phyloP scores from a whole-genome alignment of 2,888 invertebrate genomes.

The Busseola fusca region DNA sequence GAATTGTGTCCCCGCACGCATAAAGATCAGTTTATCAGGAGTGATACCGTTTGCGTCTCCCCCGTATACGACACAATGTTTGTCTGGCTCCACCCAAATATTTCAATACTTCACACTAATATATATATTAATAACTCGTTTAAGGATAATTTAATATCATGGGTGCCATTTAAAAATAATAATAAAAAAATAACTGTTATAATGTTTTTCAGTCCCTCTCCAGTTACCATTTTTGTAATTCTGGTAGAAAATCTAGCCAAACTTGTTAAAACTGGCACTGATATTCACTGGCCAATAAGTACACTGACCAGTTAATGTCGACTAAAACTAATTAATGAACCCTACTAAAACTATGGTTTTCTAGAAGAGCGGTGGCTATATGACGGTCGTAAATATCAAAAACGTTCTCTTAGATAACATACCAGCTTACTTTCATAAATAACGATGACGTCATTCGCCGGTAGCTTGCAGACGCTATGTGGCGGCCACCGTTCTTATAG shows the following conservation, averaged over 20 bases:
- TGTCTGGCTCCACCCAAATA: conserved; percentile 7
- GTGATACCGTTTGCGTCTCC: background rate
- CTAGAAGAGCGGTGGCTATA: background rate
- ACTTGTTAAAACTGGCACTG: background rate
- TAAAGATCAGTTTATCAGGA: background rate
- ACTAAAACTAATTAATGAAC: background rate
- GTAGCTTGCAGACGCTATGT: background rate
- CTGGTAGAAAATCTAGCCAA: background rate
- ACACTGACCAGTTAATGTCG: background rate
- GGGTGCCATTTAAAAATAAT: conserved; percentile 31
- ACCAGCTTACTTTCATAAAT: too few species aligned
- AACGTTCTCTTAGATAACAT: too few species aligned
- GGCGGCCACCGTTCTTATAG: background rate
- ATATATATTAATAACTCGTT: background rate
- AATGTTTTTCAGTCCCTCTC: background rate
- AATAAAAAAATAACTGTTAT: background rate
- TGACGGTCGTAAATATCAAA: background rate
- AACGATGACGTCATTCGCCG: background rate
- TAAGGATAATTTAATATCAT: background rate
- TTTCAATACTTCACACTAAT: conserved; percentile 1
- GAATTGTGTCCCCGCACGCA: too few species aligned
- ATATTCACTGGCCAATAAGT: conserved; percentile 1
- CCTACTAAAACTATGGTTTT: background rate
- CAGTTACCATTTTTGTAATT: conserved; percentile 14
- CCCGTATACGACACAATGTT: background rate